A percentile compares a stretch with the other conserved stretches of the same genome.
Conservation (phyloP, 2,888 invertebrate species). For the Oxyteleia sp. region DNA sequence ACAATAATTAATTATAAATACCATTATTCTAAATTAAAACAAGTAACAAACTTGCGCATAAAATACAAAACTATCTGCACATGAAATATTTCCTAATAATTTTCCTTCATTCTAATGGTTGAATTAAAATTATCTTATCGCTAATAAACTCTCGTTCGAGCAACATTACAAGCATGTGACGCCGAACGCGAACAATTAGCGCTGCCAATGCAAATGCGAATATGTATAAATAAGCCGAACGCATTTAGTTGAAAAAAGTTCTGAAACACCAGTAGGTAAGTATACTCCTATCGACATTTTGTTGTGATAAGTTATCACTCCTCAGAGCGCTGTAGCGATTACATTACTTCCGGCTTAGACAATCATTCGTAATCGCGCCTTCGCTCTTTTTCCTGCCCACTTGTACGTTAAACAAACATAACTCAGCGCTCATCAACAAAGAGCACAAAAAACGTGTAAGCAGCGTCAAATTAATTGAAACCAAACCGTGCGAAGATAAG, state of each 20-base stretch:
- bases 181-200: too few relatives aligned
- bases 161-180: too few relatives aligned
- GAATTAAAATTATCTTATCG: too few relatives aligned
- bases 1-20: too few relatives aligned
- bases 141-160: too few relatives aligned
- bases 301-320: slow-evolving; percentile 82
- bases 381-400: slow-evolving; percentile 68
- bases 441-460: slow-evolving; percentile 32
- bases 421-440: slow-evolving; percentile 35
- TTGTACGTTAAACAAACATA: slow-evolving; percentile 63
- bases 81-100: too few relatives aligned
- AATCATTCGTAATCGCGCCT: slow-evolving; percentile 73
- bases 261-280: slow-evolving; percentile 77
- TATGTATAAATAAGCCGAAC: too few relatives aligned
- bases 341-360: slow-evolving; percentile 79
- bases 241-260: slow-evolving; percentile 47
- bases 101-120: too few relatives aligned
- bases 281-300: slow-evolving; percentile 77
- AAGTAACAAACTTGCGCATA: too few relatives aligned
- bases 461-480: slow-evolving; percentile 48
- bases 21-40: too few relatives aligned
- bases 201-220: too few relatives aligned
- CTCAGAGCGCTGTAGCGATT: slow-evolving; percentile 78
- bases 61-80: too few relatives aligned
- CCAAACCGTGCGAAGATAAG: slow-evolving; percentile 50